Conservation (phyloP, 2,113 vertebrate genomes). For the Phrynosoma platyrhinos region DNA sequence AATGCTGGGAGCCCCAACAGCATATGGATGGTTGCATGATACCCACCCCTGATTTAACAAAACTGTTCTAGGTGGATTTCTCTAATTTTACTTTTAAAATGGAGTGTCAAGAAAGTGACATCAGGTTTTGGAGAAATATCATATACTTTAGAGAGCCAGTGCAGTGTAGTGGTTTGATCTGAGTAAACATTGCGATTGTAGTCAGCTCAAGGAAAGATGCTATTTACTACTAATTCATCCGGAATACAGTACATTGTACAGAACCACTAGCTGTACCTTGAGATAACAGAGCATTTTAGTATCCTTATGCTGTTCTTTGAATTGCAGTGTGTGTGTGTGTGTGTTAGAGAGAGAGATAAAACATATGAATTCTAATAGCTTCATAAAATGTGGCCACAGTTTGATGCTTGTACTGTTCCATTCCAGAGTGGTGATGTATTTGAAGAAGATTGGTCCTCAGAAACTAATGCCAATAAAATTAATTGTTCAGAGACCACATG, state of each 20-base stretch:
- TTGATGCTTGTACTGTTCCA: background rate
- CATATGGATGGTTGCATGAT: too few species aligned
- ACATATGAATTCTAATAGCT: background rate
- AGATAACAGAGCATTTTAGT: background rate
- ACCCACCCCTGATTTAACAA: too few species aligned
- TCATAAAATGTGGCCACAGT: background rate
- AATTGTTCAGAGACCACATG: too few species aligned
- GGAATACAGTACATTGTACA: background rate
- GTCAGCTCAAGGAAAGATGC: background rate
- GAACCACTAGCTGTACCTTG: background rate
- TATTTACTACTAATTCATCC: background rate
- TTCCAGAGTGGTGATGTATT: background rate
- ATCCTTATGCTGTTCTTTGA: background rate
- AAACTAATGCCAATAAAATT: too few species aligned
- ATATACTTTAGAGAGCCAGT: background rate
- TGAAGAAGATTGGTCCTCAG: background rate
- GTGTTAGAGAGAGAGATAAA: background rate
- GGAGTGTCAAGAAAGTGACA: background rate
- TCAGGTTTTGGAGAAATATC: background rate
- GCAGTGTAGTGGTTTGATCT: background rate
- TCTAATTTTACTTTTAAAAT: background rate
- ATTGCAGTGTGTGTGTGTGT: background rate
- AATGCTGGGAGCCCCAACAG: too few species aligned
- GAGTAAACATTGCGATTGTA: background rate
- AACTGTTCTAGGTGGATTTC: background rate